Conservation (phyloP, 2,888 invertebrate species). For the Priocnemis perturbator region DNA sequence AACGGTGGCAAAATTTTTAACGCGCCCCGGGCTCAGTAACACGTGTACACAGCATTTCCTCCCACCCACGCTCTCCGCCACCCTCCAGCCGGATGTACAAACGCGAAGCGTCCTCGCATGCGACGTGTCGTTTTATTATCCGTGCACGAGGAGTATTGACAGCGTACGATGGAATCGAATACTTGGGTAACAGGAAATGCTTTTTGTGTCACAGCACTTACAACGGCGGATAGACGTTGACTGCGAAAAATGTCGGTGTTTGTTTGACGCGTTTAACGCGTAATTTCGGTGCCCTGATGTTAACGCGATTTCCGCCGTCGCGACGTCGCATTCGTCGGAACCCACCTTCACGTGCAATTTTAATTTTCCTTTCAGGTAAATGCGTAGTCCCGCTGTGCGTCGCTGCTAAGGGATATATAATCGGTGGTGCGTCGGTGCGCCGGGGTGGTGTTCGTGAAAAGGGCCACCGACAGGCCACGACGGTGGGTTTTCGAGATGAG, state of each 20-base stretch:
- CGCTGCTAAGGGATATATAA: slow-evolving; percentile 13
- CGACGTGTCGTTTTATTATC: too few species aligned
- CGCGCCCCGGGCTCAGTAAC: too few species aligned
- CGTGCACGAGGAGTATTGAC: background rate
- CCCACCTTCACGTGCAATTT: slow-evolving; percentile 15
- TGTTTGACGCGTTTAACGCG: too few species aligned
- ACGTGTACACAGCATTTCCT: too few species aligned
- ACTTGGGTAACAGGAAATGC: slow-evolving; percentile 15
- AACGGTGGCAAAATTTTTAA: too few species aligned
- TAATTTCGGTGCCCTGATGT: too few species aligned
- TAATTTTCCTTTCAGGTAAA: slow-evolving; percentile 48
- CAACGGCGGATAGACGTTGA: background rate
- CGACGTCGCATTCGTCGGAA: too few species aligned
- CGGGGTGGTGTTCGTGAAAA: slow-evolving; percentile 54
- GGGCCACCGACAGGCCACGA: slow-evolving; percentile 57
- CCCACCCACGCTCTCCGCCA: too few species aligned
- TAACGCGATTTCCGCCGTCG: too few species aligned
- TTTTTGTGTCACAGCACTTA: slow-evolving; percentile 24
- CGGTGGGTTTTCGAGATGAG: slow-evolving; percentile 73
- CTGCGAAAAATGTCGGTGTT: background rate
- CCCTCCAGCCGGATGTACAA: too few species aligned
- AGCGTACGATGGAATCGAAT: slow-evolving; percentile 17
- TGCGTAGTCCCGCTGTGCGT: slow-evolving; percentile 39
- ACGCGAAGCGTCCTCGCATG: too few species aligned
- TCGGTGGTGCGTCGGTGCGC: slow-evolving; percentile 4